These are phyloP conservation scores for Harpalus rubripes DNA, from an alignment of 2,888 invertebrate genomes.

Conservation along the genomic window DNA sequence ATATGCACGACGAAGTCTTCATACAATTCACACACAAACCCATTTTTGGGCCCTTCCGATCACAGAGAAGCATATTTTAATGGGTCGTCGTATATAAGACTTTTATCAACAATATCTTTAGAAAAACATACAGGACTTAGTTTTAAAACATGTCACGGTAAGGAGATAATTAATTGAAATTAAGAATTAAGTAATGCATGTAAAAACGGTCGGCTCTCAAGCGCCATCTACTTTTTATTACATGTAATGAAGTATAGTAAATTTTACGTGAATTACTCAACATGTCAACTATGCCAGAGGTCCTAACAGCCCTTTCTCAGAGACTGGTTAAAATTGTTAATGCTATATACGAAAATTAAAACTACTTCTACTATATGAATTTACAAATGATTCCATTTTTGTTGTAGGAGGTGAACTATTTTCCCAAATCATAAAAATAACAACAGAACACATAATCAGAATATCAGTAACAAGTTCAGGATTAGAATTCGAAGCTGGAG, in stretches of 20 bases:
- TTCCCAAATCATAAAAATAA: slow-evolving; percentile 85
- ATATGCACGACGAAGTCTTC: slow-evolving; percentile 56
- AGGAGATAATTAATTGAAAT: not conserved
- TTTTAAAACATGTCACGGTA: slow-evolving; percentile 87
- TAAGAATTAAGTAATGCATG: too few species aligned
- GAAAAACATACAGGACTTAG: slow-evolving; percentile 90
- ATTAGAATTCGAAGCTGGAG: slow-evolving; percentile 78
- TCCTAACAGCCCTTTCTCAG: not conserved
- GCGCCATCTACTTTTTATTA: too few species aligned
- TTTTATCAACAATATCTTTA: slow-evolving; percentile 86
- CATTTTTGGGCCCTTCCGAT: slow-evolving; percentile 79
- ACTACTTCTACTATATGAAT: too few species aligned
- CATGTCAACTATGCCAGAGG: slow-evolving; percentile 51
- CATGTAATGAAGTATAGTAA: too few species aligned
- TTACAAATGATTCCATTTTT: not conserved
- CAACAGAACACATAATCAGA: slow-evolving; percentile 78
- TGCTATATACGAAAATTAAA: too few species aligned
- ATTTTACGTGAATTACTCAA: slow-evolving; percentile 49
- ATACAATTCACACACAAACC: slow-evolving; percentile 52
- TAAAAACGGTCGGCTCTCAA: too few species aligned
- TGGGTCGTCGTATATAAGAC: slow-evolving; percentile 87
- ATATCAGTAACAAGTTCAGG: slow-evolving; percentile 77
- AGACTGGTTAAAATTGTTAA: not conserved
- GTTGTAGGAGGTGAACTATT: slow-evolving; percentile 84
- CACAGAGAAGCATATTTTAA: slow-evolving; percentile 91